Conservation (phyloP, 2,113 vertebrate genomes). For the human region DNA sequence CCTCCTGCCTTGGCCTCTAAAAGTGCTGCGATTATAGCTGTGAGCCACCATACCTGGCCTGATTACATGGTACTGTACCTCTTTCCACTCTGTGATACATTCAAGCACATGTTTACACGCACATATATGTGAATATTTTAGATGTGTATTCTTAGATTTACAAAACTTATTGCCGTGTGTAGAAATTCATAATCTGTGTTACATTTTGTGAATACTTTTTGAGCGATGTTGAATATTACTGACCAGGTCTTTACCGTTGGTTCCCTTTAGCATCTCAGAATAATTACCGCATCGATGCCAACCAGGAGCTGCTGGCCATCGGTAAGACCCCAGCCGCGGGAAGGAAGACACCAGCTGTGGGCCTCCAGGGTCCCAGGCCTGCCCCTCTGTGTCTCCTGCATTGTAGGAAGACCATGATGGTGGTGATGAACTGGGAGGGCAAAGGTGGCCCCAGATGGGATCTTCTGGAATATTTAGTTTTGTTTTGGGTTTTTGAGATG, state of each 20-base stretch:
- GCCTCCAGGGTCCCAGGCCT: accelerated
- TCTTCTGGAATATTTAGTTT: neutral
- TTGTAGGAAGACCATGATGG: accelerated
- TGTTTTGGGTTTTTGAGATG: neutral
- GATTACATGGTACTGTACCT: accelerated
- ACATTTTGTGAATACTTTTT: accelerated
- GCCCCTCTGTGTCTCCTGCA: accelerated
- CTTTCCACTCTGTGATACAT: accelerated
- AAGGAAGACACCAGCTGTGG: neutral
- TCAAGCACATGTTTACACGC: accelerated
- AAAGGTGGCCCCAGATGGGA: neutral
- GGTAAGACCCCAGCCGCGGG: constrained; percentile 81
- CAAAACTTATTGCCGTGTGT: accelerated
- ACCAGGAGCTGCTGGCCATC: constrained; percentile 96
- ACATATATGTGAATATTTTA: accelerated
- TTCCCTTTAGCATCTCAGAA: constrained; percentile 91
- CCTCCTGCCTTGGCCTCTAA: too few relatives aligned
- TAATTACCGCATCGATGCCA: constrained; percentile 90
- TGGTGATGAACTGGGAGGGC: accelerated
- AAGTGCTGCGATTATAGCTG: too few relatives aligned
- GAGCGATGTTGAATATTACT: accelerated
- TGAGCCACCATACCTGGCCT: too few relatives aligned
- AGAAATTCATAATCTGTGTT: accelerated
- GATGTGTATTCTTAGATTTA: too few relatives aligned
- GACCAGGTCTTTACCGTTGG: accelerated